phyloP scores from a whole-genome alignment of 2,797 vertebrate genomes.

The Danionella dracula region DNA sequence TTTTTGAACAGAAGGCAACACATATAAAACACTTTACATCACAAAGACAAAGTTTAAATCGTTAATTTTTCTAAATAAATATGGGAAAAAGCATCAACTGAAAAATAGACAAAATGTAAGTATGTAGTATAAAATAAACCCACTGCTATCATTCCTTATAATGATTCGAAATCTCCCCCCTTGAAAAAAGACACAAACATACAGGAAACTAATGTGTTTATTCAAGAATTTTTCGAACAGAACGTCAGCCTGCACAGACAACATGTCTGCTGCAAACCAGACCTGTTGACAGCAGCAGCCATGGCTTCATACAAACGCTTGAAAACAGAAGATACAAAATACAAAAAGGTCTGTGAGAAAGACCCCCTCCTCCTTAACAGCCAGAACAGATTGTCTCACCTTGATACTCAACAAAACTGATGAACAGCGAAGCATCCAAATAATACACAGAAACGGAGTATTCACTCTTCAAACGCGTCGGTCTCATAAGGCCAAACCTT shows the following conservation, averaged over 20 bases:
- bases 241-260: slow-evolving; percentile 48
- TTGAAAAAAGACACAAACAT: background rate
- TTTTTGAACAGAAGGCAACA: too few species aligned
- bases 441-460: background rate
- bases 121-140: too few species aligned
- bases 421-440: background rate
- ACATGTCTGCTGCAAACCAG: slow-evolving; percentile 40
- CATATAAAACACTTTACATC: too few species aligned
- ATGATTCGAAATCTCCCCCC: background rate
- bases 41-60: too few species aligned
- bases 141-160: too few species aligned
- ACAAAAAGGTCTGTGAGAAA: background rate
- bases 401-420: too few species aligned
- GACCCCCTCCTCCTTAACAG: background rate
- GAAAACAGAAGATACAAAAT: slow-evolving; percentile 8
- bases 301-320: slow-evolving; percentile 49
- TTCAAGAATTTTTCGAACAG: slow-evolving; percentile 51
- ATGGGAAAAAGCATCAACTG: too few species aligned
- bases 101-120: too few species aligned
- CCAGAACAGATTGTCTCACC: too few species aligned
- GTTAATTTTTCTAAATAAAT: too few species aligned
- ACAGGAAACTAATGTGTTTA: slow-evolving; percentile 59
- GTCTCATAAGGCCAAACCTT: slow-evolving; percentile 48
- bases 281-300: slow-evolving; percentile 58
- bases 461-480: slow-evolving; percentile 1